These are phyloP conservation scores for Archilochus colubris DNA, from an alignment of 2,113 vertebrate species.

Conservation along the genomic window DNA sequence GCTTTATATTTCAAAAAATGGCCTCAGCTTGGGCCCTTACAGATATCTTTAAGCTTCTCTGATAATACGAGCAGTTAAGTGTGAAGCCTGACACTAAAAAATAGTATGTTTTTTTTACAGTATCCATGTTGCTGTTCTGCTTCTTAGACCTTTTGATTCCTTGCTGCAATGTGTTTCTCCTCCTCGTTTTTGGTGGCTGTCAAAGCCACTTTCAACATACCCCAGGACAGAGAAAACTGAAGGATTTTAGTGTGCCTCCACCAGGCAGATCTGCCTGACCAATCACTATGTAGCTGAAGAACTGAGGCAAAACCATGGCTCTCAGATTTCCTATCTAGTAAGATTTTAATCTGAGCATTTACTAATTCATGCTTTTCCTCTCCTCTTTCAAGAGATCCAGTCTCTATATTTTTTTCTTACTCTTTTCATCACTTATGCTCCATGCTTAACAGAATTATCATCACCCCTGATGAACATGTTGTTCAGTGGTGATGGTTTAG, in stretches of 20 bases:
- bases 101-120: background rate
- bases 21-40: background rate
- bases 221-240: background rate
- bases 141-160: background rate
- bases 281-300: background rate
- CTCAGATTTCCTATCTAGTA: background rate
- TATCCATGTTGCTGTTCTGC: background rate
- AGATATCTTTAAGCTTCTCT: background rate
- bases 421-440: background rate
- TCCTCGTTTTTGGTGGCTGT: background rate
- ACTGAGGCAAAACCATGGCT: background rate
- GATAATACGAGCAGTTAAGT: background rate
- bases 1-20: background rate
- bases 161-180: background rate
- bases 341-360: background rate
- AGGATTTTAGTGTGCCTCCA: background rate
- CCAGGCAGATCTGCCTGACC: background rate
- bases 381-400: background rate
- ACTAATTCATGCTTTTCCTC: background rate
- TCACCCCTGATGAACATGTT: background rate
- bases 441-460: background rate
- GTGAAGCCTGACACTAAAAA: background rate
- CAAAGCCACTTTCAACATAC: background rate
- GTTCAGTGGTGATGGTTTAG: background rate
- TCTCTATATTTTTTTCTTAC: background rate